Evolutionary conservation across 2,888 invertebrate species (phyloP), one percentile per base, ranked within the genome.

Genomic region (Odontomyia ornata): DNA sequence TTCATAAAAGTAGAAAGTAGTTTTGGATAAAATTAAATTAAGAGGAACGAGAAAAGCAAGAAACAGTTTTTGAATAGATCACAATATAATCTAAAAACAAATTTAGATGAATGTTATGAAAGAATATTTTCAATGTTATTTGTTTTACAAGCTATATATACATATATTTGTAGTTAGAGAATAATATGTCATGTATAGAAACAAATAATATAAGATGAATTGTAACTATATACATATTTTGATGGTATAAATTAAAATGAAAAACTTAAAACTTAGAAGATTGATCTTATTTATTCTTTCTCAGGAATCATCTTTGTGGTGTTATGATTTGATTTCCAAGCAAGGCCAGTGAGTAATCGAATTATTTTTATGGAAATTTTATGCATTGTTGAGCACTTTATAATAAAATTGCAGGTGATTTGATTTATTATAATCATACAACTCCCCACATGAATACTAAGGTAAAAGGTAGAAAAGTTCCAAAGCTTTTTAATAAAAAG

Each of bases 151-250:
- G n/a, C 65, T 65, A 30, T 28, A 60, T 23, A 57, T 25, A 62
- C 15, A 62, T 62, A 60, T 52, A 52, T 52, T n/a, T 52, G 52
- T 69, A 69, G 23, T 5, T 47, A 46, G 21, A 47, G 13, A 46
- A 25, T 25, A 69, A 47, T 47, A 47, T 69, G 69, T 69, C 69
- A 69, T 69, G 69, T 69, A 69, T 69, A 69, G 43, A 69, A 69
- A 23, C 69, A 47, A 69, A 69, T 65, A 65, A 65, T 65, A 65
- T 65, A 65, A 65, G 28, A 65, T 65, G 36, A 18, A 65, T 25
- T 52, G 18, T 52, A 18, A 52, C 30, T 30, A 36, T 65, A 36
- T 36, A n/a, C n/a, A 36, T 36, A 65, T 65, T 65, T n/a, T 65
- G 21, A 65, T 36, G 64, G 15, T 43, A 65, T 65, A 27, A 65